Evolutionary conservation across 2,797 vertebrate genomes (phyloP), one percentile per base, ranked within the genome.

Genomic region (Eospalax fontanierii): DNA sequence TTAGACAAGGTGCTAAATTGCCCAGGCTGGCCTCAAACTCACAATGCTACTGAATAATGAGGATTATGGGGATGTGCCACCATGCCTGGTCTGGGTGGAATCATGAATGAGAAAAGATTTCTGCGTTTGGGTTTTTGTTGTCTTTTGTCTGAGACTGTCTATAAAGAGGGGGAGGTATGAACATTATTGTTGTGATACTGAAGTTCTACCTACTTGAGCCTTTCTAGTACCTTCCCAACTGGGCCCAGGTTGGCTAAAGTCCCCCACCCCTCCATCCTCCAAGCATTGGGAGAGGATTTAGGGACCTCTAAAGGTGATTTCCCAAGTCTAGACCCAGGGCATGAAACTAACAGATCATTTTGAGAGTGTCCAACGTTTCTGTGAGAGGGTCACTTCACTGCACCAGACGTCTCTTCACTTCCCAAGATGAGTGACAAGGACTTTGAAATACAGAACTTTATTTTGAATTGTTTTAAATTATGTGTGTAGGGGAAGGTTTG

Each of bases 141-240:
- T 10, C 61, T 91, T 16, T 28, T 68, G 83, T 43, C 40, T 24
- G 61, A 26, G 87, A 50, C 78, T 28, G 74, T 14, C 0, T 84
- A 4, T 2, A n/a, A 19, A 30, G 11, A n/a, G 54, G 22, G 54
- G 50, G n/a, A 30, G 21, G 65, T 26, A 18, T 70, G 19, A 43
- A 63, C 0, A 3, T 66, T 65, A 0, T 35, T 5, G 74, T n/a
- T 0, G 0, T 40, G 33, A 68, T 33, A 4, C 26, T 46, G 30
- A 43, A 21, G 28, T 28, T 24, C 66, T 65, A 6, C 57, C 61
- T 4, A 7, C 33, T 43, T 0, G 0, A 6, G 4, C 54, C 28
- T 86, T 71, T 40, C 26, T 21, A 11, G 30, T 5, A 33, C 30
- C 50, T 40, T 33, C 33, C 30, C 30, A 1, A 28, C 4, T 6